These are phyloP conservation scores for Pogonocichla stellata DNA, from an alignment of 2,113 vertebrate species.

Conservation along the genomic window DNA sequence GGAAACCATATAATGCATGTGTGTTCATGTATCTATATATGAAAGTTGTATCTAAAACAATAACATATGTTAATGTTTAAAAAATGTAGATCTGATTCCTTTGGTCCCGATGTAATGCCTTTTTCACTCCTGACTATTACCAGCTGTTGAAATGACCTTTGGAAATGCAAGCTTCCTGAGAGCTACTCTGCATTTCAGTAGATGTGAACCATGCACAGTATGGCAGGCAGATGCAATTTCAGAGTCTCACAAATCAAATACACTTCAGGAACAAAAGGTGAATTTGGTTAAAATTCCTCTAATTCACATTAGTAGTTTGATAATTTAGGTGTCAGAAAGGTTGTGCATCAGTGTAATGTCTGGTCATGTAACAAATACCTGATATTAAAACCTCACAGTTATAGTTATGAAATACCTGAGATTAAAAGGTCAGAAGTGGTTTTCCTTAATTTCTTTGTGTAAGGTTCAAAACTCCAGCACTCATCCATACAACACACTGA, in stretches of 20 bases:
- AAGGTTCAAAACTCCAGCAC: neutral
- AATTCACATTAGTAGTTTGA: neutral
- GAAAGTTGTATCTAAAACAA: neutral
- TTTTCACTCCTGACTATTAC: neutral
- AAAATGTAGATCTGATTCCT: neutral
- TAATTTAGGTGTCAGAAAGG: neutral
- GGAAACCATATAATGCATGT: neutral
- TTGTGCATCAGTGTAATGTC: neutral
- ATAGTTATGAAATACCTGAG: neutral
- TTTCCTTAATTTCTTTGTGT: neutral
- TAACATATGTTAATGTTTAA: neutral
- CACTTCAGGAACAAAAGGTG: neutral
- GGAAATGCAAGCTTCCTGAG: neutral
- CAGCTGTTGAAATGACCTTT: neutral
- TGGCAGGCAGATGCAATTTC: neutral
- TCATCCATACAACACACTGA: neutral
- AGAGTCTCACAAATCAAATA: neutral
- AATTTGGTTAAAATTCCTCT: neutral
- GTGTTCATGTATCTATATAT: neutral
- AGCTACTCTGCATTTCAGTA: neutral
- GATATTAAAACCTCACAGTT: neutral
- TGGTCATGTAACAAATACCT: neutral
- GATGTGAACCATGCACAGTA: neutral
- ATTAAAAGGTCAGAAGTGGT: neutral
- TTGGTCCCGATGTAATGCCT: neutral